These are phyloP conservation scores for Ptyas mucosa DNA, from an alignment of 2,113 vertebrate species.

Conservation along the genomic window DNA sequence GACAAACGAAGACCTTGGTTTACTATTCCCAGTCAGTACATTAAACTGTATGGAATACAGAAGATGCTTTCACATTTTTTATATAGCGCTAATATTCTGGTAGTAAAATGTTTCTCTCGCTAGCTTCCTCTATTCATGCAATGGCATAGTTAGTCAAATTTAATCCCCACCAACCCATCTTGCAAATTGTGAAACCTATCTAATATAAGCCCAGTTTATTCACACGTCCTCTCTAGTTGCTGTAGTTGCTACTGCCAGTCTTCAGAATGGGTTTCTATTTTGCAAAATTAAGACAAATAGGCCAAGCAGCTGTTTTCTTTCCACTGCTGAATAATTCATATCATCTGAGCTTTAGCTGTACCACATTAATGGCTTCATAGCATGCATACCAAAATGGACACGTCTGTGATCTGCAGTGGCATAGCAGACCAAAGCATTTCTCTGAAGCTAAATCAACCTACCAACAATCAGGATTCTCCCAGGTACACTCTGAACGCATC, in stretches of 20 bases:
- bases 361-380: constrained; percentile 20
- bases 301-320: constrained; percentile 60
- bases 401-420: constrained; percentile 8
- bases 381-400: neutral
- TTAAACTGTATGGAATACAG: neutral
- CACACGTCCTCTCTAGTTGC: constrained; percentile 35
- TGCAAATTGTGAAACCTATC: constrained; percentile 24
- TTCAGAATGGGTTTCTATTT: constrained; percentile 49
- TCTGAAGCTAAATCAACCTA: constrained; percentile 8
- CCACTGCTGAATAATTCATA: constrained; percentile 65
- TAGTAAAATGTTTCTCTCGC: neutral
- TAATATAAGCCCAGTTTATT: constrained; percentile 43
- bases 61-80: neutral
- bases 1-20: neutral
- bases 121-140: neutral
- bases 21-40: neutral
- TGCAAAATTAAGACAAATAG: constrained; percentile 50
- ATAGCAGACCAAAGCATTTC: constrained; percentile 8
- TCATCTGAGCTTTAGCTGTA: constrained; percentile 22
- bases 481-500: neutral
- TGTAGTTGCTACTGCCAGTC: constrained; percentile 32
- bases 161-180: neutral
- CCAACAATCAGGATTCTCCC: neutral
- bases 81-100: neutral
- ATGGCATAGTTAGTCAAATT: neutral